Evolutionary conservation across 1,140 invertebrate species (phyloP).

Genomic region (Leptinotarsa lineolata): DNA sequence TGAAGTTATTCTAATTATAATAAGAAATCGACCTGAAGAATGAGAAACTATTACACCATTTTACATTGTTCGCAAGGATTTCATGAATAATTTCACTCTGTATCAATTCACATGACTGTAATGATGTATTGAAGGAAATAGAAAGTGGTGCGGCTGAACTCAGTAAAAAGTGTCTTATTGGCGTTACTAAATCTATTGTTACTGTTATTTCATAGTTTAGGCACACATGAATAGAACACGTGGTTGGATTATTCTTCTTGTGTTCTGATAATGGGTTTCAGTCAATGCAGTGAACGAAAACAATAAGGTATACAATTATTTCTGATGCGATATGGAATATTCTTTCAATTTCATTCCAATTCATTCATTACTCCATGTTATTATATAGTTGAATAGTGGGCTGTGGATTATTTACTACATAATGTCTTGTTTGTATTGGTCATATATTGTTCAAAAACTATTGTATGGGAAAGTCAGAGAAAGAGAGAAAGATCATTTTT

Average conservation of each 20-base stretch:
- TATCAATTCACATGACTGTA: constrained; percentile 10
- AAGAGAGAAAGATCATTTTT: no score
- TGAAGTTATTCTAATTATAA: no score
- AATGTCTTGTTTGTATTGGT: no score
- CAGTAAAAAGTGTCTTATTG: neutral
- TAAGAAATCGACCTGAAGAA: no score
- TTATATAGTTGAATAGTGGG: no score
- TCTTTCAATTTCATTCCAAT: neutral
- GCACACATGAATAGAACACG: neutral
- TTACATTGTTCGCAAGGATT: neutral
- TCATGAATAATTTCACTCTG: neutral
- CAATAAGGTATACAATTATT: neutral
- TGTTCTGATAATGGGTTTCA: neutral
- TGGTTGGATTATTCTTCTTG: neutral
- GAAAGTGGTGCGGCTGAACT: constrained; percentile 6
- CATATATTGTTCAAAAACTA: no score
- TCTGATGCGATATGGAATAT: neutral
- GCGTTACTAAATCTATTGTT: constrained; percentile 15
- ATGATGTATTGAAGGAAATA: constrained; percentile 7
- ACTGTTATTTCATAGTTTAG: constrained; percentile 5
- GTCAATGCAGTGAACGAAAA: neutral
- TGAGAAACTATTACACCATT: no score
- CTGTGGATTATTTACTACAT: no score
- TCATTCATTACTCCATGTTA: no score
- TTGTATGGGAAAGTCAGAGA: no score